Evolutionary conservation across 2,888 invertebrate genomes (phyloP).

Genomic region (Agrochola circellaris): DNA sequence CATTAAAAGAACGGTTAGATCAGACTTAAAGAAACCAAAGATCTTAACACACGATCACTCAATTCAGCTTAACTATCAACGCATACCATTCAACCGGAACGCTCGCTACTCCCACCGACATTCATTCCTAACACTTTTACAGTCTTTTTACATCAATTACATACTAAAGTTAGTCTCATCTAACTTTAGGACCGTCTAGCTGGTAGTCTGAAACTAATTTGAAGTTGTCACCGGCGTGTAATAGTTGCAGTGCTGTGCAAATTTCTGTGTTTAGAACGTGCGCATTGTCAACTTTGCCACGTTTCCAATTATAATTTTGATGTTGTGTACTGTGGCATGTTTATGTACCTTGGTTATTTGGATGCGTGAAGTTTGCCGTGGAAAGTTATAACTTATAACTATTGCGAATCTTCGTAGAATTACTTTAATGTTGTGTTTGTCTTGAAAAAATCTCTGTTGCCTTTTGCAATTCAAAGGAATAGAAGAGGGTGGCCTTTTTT

Average conservation of each 20-base stretch:
- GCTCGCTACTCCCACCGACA: conserved; percentile 3
- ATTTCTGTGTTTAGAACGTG: conserved; percentile 58
- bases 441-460: not conserved
- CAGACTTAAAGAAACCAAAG: not conserved
- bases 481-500: not conserved
- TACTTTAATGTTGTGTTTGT: not conserved
- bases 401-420: not conserved
- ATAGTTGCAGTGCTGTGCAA: conserved; percentile 55
- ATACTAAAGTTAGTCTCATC: conserved; percentile 57
- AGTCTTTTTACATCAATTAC: conserved; percentile 54
- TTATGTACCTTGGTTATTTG: conserved; percentile 9
- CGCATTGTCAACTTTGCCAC: conserved; percentile 45
- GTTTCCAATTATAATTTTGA: conserved; percentile 50
- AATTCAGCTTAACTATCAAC: conserved; percentile 5
- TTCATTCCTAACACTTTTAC: conserved; percentile 23
- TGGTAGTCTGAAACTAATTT: conserved; percentile 65
- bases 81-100: not conserved
- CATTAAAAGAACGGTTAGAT: not conserved
- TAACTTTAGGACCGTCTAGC: conserved; percentile 61
- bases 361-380: not conserved
- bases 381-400: not conserved
- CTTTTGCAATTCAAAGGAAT: not conserved
- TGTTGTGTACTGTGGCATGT: conserved; percentile 10
- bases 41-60: conserved; percentile 12
- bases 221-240: conserved; percentile 62